Base-by-base conservation (phyloP, 1,140 invertebrate species). In the Aphelinus certus region DNA sequence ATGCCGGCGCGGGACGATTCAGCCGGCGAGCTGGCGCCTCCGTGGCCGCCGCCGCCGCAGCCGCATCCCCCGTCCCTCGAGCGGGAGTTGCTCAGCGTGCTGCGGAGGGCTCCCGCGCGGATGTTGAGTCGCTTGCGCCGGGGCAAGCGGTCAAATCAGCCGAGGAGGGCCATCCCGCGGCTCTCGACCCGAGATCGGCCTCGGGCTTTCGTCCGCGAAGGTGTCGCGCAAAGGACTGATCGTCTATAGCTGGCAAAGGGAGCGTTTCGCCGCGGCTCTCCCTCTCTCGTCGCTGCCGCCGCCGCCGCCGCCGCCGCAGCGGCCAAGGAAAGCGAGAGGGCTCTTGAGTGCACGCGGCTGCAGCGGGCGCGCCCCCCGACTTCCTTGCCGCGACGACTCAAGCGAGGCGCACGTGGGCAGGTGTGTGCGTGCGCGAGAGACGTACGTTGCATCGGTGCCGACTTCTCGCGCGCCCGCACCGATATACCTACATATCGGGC, bases 1-100 rank as follows among this genome's bases (percentile, higher is more conserved):
- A 88, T 88, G 45, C 7, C 63, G 51, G 7, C 26, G 1, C 1
- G 3, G 49, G 45, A 7, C 56, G 1, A 2, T 7, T 63, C 10
- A 47, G 45, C 61, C 26, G 26, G 26, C 26, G 26, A 26, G 26
- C 26, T 26, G 26, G 0, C 26, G 26, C 26, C 26, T 26, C 26
- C 26, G 26, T 26, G 26, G 26, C 26, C 26, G 53, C 10, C 53
- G 53, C 10, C 53, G 53, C 10, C 53, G 53, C 10, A 5, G 26
- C 26, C 26, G 26, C 26, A 26, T 26, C 26, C 26, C 26, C 26
- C 26, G 26, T 26, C 26, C 26, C 26, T 26, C 26, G 26, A 26
- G 26, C 26, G 26, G 26, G 26, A 26, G 26, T 26, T 26, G 26
- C 26, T 26, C 26, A 26, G 26, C 26, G 26, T 26, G 26, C 26